Evolutionary conservation across 2,113 vertebrate species (phyloP), one percentile per base, ranked within the genome.

Genomic region (Morone chrysops): DNA sequence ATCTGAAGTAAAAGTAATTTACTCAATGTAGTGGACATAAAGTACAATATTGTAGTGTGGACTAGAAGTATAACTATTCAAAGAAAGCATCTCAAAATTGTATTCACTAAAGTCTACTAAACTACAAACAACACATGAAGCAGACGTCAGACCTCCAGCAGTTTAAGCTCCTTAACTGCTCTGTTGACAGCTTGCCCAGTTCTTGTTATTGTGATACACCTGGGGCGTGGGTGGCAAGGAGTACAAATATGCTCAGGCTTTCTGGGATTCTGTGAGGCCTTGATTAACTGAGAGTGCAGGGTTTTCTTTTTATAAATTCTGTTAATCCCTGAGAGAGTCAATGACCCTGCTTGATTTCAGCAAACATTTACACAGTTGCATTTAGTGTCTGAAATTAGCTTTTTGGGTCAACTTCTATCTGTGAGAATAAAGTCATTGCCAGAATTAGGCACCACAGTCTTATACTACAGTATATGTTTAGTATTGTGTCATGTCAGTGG

Each of bases 211-310:
- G 31, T 22, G 13, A 25, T 31, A 25, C 40, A 67, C 40, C 59
- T 66, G 77, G n/a, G 31, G 14, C 8, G 38, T 59, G 36, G 69
- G 62, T 70, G 82, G 43, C 8, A 48, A 13, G 36, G 82, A 84
- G 81, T 70, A 81, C 38, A 70, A 16, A 59, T 4, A 38, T 38
- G 7, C n/a, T 70, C 38, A 11, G 65, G 45, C 63, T 38, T 62
- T 38, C 18, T 56, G 80, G 48, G 40, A 56, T 9, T 56, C 50
- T 18, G 14, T 41, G 45, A 57, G 62, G n/a, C 53, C 68, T 45
- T 6, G 31, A 41, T 70, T 43, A 41, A 45, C 18, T 43, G 6
- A 61, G 36, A 41, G 47, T 17, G 22, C 47, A 14, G 14, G 41
- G n/a, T n/a, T 5, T 71, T 70, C 63, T 41, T 4, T 45, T 13